Conservation (phyloP, 2,113 vertebrate species). For the Thalassoma bifasciatum region DNA sequence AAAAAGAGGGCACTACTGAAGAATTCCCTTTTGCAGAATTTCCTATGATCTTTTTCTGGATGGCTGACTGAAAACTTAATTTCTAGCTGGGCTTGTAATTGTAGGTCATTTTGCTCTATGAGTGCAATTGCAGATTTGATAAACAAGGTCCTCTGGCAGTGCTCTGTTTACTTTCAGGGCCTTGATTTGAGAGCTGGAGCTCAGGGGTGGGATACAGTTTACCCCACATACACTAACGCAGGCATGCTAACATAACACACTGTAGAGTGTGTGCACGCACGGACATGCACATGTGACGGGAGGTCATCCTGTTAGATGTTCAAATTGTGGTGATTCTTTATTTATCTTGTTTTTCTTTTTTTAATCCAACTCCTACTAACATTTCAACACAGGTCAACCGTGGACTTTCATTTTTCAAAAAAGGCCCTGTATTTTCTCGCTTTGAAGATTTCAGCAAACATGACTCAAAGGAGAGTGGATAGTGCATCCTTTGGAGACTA, state of each 20-base stretch:
- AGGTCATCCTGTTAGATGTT: conserved; percentile 7
- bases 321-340: background rate
- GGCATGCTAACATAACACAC: conserved; percentile 43
- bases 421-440: background rate
- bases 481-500: conserved; percentile 1
- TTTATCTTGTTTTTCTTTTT: background rate
- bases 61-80: conserved; percentile 89
- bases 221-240: conserved; percentile 63
- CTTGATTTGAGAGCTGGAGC: conserved; percentile 89
- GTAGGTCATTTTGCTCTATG: conserved; percentile 91
- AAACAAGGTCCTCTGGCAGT: conserved; percentile 83
- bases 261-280: background rate
- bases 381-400: background rate
- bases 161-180: conserved; percentile 88
- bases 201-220: conserved; percentile 71
- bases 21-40: conserved; percentile 74
- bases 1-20: conserved; percentile 49
- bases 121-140: conserved; percentile 88
- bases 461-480: conserved; percentile 3
- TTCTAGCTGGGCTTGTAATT: conserved; percentile 92
- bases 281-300: conserved; percentile 17
- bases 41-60: conserved; percentile 89
- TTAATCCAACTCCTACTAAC: background rate
- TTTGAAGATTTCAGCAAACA: conserved; percentile 12
- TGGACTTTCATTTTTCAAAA: background rate